Base-by-base conservation (phyloP, 1,140 invertebrate species). In the Caenorhabditis inopinata region DNA sequence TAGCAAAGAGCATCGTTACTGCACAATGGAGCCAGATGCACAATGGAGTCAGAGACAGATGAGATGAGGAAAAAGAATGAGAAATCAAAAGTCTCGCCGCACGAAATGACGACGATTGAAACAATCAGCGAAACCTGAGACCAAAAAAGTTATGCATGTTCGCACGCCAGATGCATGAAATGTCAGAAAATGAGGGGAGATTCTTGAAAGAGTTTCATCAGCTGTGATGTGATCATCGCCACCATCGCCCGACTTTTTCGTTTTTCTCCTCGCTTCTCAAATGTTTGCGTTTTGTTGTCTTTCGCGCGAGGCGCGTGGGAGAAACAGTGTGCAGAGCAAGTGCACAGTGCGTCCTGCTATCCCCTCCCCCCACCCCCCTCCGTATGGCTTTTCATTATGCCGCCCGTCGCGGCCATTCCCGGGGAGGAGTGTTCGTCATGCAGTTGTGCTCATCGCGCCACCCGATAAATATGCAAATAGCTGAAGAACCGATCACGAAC, bases 391-490 rank as follows among this genome's bases (percentile, higher is more conserved):
- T 68, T 68, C 58, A 68, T 68, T 68, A 68, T 68, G 58, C 58
- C 58, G 58, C 58, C 58, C 2, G 58, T 42, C 18, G 2, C 27
- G 58, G 18, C n/a, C 48, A 21, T 16, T 68, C n/a, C 32, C 1
- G 2, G 5, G 58, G n/a, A n/a, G 58, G 58, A 42, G 58, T 18
- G 51, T 58, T 58, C 51, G 25, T 42, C 38, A 42, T 42, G 38
- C 38, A 42, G 48, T 23, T 21, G 25, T 58, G 6, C 11, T 23
- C 38, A 42, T 42, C 14, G 51, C 51, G 51, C 51, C 51, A 58
- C 51, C 51, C 58, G 58, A 68, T 68, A 32, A 68, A 68, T 68
- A 68, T 68, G 58, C 58, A 68, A 68, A 68, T 68, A 68, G 38
- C 23, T 38, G 58, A 68, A 68, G 58, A 68, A 68, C n/a, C 58